Base-by-base conservation (phyloP, 2,113 vertebrate genomes). In the Corydoras sp. region DNA sequence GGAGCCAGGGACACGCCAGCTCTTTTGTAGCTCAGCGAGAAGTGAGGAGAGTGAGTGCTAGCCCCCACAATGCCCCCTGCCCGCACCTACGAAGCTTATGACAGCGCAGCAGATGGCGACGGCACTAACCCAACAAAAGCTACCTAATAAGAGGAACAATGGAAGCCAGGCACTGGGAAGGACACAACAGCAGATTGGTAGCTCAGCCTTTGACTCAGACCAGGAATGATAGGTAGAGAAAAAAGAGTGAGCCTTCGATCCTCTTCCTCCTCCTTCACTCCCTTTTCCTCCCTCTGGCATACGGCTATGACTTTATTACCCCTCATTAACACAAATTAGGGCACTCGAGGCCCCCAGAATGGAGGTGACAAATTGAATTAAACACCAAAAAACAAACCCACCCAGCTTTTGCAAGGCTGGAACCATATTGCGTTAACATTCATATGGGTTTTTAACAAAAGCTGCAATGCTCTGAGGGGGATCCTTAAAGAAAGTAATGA, bases 291-390 rank as follows among this genome's bases (percentile, higher is more conserved):
- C 55, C 76, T 83, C 79, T 84, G 80, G 81, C 83, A 86, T 86
- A 87, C 88, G 86, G 86, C 80, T 81, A 89, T 88, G 90, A 89
- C 88, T 92, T 91, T 86, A 91, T 92, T 90, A 91, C 79, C 80
- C 85, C 88, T 91, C 90, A 91, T 92, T 92, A 89, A 88, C 89
- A 82, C 84, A 88, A 89, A 90, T 91, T 90, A 90, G 87, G 84
- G 84, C 88, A 90, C 88, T 90, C 88, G 80, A 88, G 84, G 80
- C 82, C 79, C 84, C 81, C 82, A 84, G 83, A 86, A 88, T 88
- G 84, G 86, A 77, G 81, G 86, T 90, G 89, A 91, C 90, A 90
- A 90, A 89, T 89, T 90, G 89, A 91, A 90, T 90, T 89, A 89
- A 88, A 86, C 83, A 79, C 89, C 86, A 89, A 89, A 88, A 89